Base-by-base conservation (phyloP, 1,140 invertebrate genomes). In the Zaprionus vittiger region DNA sequence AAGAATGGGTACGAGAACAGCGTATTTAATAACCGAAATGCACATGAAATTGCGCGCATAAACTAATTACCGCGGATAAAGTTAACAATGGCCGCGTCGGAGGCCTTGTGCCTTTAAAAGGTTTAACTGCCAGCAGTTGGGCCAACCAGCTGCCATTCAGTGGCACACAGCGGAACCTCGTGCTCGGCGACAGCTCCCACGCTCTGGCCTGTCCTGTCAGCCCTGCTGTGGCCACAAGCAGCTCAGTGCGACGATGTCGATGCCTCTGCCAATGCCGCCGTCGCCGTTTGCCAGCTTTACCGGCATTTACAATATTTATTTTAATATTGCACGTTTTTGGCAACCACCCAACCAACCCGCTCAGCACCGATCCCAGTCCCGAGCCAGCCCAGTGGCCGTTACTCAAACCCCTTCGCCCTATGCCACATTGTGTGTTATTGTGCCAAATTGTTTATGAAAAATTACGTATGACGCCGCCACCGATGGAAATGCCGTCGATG, bases 401-500 rank as follows among this genome's bases (percentile, higher is more conserved):
- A 54, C 37, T 67, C 54, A 67, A 68, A 62, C 24, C 57, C 63
- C 62, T 44, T 70, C 26, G 14, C 38, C 31, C 55, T 22, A 9
- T 55, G 52, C 64, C 47, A 77, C 79, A 65, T 77, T 77, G 77
- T 84, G 71, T 84, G 84, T 84, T 80, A 82, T 87, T 85, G 85
- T 90, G 85, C 85, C 85, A 90, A 90, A 90, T 90, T 90, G 85
- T 90, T 90, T 90, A 90, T 90, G 85, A 90, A 90, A 90, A 90
- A 90, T 91, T 90, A 82, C 86, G 86, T 85, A 90, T 85, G 85
- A 81, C 78, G 81, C 59, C 44, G 54, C 61, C 22, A 52, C 24
- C 47, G 65, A 49, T 57, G 41, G 52, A 55, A 64, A 31, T 49
- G 73, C 41, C 55, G 68, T 5, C 56, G 59, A 62, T 59, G 71